phyloP scores from a whole-genome alignment of 1,140 invertebrate species.

The Sweltsa coloradensis region DNA sequence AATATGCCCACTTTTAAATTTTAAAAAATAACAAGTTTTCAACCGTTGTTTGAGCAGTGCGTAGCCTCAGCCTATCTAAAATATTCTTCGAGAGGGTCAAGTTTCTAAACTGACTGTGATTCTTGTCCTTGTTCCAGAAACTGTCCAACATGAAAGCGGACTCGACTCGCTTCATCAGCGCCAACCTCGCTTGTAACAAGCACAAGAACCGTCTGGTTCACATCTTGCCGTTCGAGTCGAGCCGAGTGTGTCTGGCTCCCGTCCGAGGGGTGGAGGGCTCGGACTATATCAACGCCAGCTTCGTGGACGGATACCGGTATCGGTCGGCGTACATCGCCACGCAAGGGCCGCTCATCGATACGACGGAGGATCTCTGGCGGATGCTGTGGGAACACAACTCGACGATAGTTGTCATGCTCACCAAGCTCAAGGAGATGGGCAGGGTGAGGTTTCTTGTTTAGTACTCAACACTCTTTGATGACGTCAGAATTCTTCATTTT shows the following conservation, averaged over 20 bases:
- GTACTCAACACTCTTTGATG: too few species aligned
- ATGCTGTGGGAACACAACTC: conserved; percentile 99
- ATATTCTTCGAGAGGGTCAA: too few species aligned
- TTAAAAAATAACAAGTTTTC: too few species aligned
- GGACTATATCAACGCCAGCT: conserved; percentile 98
- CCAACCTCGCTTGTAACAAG: conserved; percentile 93
- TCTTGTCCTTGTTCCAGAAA: conserved; percentile 63
- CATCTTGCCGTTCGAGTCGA: conserved; percentile 94
- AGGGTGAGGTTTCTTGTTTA: conserved; percentile 48
- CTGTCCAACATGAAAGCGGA: conserved; percentile 90
- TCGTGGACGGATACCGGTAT: conserved; percentile 90
- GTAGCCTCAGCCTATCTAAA: too few species aligned
- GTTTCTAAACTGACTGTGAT: too few species aligned
- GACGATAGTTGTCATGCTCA: conserved; percentile 98
- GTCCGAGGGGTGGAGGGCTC: conserved; percentile 87
- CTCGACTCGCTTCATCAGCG: conserved; percentile 86
- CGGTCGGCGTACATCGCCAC: conserved; percentile 94
- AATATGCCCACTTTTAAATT: too few species aligned
- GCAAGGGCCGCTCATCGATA: conserved; percentile 91
- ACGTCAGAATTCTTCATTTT: neutral
- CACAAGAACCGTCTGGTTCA: conserved; percentile 96
- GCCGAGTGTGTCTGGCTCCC: conserved; percentile 84
- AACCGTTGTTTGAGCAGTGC: too few species aligned
- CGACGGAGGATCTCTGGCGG: conserved; percentile 97
- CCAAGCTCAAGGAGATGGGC: conserved; percentile 94